Evolutionary conservation across 1,140 invertebrate species (phyloP).

Genomic region (Eriocheir sinensis): DNA sequence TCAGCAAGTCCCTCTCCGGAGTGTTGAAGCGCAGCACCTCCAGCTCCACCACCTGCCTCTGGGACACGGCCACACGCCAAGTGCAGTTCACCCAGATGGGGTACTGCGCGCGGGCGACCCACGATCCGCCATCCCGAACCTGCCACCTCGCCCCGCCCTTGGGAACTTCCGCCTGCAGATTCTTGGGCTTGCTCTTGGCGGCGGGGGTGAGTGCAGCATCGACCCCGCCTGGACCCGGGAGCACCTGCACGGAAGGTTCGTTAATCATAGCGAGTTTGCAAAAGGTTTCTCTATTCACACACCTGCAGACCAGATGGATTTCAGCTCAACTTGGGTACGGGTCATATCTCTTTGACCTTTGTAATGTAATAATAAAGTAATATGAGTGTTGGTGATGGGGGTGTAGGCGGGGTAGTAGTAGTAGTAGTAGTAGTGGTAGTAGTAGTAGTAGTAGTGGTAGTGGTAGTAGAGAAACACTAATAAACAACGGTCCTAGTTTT

Average conservation of each 20-base stretch:
- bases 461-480: too few species aligned
- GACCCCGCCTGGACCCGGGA: slow-evolving; percentile 34
- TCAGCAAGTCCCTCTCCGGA: slow-evolving; percentile 36
- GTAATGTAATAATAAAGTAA: too few species aligned
- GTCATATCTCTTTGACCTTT: not conserved
- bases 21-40: slow-evolving; percentile 64
- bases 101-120: slow-evolving; percentile 47
- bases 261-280: too few species aligned
- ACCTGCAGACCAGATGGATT: too few species aligned
- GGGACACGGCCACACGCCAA: slow-evolving; percentile 54
- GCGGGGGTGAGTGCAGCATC: too few species aligned
- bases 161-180: not conserved
- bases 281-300: too few species aligned
- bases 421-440: not conserved
- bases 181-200: too few species aligned
- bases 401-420: not conserved
- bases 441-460: not conserved
- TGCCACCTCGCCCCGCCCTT: slow-evolving; percentile 14
- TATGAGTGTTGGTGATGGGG: too few species aligned
- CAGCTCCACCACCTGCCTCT: slow-evolving; percentile 45
- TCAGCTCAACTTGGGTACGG: too few species aligned
- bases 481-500: too few species aligned
- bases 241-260: not conserved
- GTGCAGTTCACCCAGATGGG: slow-evolving; percentile 66
- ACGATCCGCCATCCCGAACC: slow-evolving; percentile 6